Base-by-base conservation (phyloP, 1,140 invertebrate genomes). In the Littorina saxatilis region DNA sequence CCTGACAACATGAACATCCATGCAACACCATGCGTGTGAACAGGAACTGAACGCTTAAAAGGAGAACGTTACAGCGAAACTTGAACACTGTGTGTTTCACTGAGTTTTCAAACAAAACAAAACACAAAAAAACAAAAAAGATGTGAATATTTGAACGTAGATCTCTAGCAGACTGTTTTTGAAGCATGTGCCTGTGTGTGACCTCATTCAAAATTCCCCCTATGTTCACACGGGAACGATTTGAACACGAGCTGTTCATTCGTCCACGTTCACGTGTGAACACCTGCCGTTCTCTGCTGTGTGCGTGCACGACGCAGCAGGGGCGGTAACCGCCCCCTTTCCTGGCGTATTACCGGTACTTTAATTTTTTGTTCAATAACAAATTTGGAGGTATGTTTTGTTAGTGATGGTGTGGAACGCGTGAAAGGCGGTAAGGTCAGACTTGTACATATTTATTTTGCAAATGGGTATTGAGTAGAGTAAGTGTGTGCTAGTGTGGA, bases 241-340 rank as follows among this genome's bases (percentile, higher is more conserved):
- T 35, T 63, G 58, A 58, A 78, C 76, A 40, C 32, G 9, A 47
- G 13, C 37, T 29, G 76, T 78, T 78, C 58, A 40, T 63, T 78
- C 76, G 76, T 78, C 76, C 76, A 78, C 76, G 76, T 78, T 78
- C 32, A 29, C 55, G 29, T 78, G 76, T 78, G 76, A 78, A 78
- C 76, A n/a, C 7, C 9, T 52, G 15, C 43, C n/a, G 13, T n/a
- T n/a, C 37, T 15, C 58, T 78, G 37, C 58, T 78, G 9, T 43
- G 55, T n/a, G 35, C 32, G 27, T 43, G 76, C 55, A 39, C 37
- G 52, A 52, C 55, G 1, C 17, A n/a, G 74, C 55, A 17, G 15
- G 17, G 17, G 37, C 23, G 70, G 40, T 29, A 40, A 43, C 27
- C 27, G 5, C 58, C 23, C 23, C 27, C 23, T 47, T 68, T 29